phyloP scores from a whole-genome alignment of 1,140 invertebrate species.

The Anagrus nilaparvatae region DNA sequence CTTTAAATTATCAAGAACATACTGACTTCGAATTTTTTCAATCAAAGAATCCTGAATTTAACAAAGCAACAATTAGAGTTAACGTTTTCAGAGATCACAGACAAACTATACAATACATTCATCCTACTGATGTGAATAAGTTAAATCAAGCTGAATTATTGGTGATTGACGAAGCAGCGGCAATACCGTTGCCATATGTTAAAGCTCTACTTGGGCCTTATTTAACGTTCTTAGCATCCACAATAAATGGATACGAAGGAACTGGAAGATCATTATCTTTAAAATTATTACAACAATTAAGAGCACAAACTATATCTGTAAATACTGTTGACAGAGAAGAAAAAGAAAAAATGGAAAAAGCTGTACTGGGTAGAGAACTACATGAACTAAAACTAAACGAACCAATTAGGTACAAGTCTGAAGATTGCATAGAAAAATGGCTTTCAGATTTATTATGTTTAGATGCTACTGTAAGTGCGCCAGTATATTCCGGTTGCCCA shows the following conservation, averaged over 20 bases:
- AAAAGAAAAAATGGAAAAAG: conserved; percentile 34
- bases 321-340: conserved; percentile 38
- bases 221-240: conserved; percentile 92
- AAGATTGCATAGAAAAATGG: conserved; percentile 88
- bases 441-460: conserved; percentile 85
- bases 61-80: conserved; percentile 90
- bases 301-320: conserved; percentile 47
- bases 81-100: conserved; percentile 85
- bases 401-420: conserved; percentile 86
- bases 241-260: conserved; percentile 97
- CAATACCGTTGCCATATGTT: conserved; percentile 91
- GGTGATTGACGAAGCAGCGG: conserved; percentile 97
- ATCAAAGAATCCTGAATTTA: conserved; percentile 92
- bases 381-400: conserved; percentile 71
- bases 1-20: conserved; percentile 91
- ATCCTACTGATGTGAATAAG: conserved; percentile 80
- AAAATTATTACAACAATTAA: conserved; percentile 87
- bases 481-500: conserved; percentile 68
- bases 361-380: conserved; percentile 37
- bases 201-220: conserved; percentile 87
- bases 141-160: conserved; percentile 89
- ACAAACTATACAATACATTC: conserved; percentile 98
- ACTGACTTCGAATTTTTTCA: conserved; percentile 93
- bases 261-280: conserved; percentile 92
- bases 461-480: conserved; percentile 60